Evolutionary conservation across 2,797 vertebrate genomes (phyloP).

Genomic region (Sebastes paucispinis): DNA sequence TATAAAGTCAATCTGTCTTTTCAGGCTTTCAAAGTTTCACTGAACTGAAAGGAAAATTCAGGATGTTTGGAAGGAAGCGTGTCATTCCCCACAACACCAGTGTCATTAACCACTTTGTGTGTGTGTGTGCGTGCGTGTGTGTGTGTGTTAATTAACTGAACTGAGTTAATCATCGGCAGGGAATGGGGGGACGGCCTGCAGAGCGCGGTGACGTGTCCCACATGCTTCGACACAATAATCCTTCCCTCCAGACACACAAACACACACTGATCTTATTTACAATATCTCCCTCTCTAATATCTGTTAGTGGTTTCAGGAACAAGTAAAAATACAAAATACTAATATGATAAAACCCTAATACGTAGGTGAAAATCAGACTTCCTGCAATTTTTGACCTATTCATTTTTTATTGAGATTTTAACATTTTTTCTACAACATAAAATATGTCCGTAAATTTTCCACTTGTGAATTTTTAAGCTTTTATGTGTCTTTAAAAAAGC

Average conservation of each 20-base stretch:
- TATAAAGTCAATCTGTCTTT: neutral
- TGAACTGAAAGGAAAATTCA: conserved; percentile 25
- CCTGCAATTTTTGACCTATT: too few relatives aligned
- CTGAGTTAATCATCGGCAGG: conserved; percentile 70
- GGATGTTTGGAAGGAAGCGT: conserved; percentile 27
- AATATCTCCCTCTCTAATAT: neutral
- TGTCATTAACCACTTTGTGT: neutral
- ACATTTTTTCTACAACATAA: too few relatives aligned
- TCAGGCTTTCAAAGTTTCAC: neutral
- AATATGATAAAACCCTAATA: neutral
- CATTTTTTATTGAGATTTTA: too few relatives aligned
- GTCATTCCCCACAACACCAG: neutral
- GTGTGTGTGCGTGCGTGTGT: conserved; percentile 28
- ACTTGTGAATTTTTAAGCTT: too few relatives aligned
- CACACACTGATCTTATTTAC: neutral
- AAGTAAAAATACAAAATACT: neutral
- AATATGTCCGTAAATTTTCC: too few relatives aligned
- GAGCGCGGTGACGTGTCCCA: conserved; percentile 37
- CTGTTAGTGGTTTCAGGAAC: neutral
- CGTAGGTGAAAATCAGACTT: neutral
- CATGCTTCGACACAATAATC: conserved; percentile 55
- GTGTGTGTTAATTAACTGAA: conserved; percentile 64
- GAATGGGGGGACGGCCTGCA: conserved; percentile 31
- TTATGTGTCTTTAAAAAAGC: too few relatives aligned
- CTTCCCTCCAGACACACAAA: neutral